Evolutionary conservation across 1,140 invertebrate genomes (phyloP), one percentile per base, ranked within the genome.

Genomic region (Aphaenogaster ashmeadi): DNA sequence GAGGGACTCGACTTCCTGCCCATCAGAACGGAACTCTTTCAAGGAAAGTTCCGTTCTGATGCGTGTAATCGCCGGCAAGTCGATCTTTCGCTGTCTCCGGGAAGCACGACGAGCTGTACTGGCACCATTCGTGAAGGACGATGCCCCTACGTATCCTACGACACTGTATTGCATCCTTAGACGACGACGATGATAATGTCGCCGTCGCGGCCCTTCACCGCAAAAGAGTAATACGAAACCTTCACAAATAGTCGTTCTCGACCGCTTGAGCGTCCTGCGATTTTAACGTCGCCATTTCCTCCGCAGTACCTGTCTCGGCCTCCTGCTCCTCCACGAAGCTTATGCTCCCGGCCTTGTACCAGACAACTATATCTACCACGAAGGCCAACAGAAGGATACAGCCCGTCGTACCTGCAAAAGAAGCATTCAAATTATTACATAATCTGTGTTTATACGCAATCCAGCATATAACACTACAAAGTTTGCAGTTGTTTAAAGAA

Each of bases 381-480:
- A 98, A 98, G 47, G 98, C 98, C 62, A 98, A 93, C 86, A 98
- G 96, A 96, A 98, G 97, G n/a, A 98, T 97, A 56, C 96, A 96
- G 60, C 97, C 97, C 1, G 98, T 98, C 47, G 98, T 97, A 89
- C 98, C 98, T 98, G 54, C 0, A 0, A 21, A 58, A n/a, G 13
- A 77, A 44, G 41, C n/a, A 33, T 56, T 80, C 21, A n/a, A 27
- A 18, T 58, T 58, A 56, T 81, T 81, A 56, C 50, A 18, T 38
- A 58, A 75, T 84, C 8, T 60, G 11, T 18, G 13, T 18, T 38
- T 33, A 27, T 58, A 81, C 18, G 33, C 64, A 36, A 69, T 44
- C 27, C 11, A 15, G n/a, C 33, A 5, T 13, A n/a, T 58, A 21
- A 58, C n/a, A 54, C 18, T 13, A 27, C 50, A 74, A 74, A 54